Evolutionary conservation across 2,888 invertebrate species (phyloP), one percentile per base, ranked within the genome.

Genomic region (Meloe dianella): DNA sequence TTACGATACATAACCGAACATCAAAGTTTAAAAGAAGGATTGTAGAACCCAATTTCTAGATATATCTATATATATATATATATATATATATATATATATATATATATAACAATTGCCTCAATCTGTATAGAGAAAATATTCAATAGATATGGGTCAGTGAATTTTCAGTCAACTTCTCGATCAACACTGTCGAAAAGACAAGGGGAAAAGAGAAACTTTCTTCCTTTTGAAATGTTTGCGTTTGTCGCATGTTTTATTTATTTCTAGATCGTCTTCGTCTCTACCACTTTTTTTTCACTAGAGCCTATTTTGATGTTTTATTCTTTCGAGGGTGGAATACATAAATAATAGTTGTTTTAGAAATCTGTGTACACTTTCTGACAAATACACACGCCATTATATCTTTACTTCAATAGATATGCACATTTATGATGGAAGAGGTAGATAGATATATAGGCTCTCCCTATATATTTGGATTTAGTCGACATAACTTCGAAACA

Each of bases 181-280:
- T 54, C 54, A 54, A 24, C 54, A 24, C 9, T 20, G 47, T 20
- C 47, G 47, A 47, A 3, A 47, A 47, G 9, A 10, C 20, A 47
- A 9, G 47, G 6, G n/a, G 0, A 24, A 20, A 20, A 20, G 10
- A 4, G 64, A 73, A 76, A 76, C 74, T 74, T 77, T 75, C n/a
- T 77, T 68, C 77, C 54, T 24, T 74, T 73, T 73, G 76, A 78
- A 78, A 75, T 76, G 78, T 79, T 77, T 78, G 77, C 75, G 71
- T 77, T 78, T 77, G 77, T 78, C 77, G 75, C 78, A 79, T 79
- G 79, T 79, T 79, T 79, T 80, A 80, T 80, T 78, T 80, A 80
- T 80, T 77, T 74, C 72, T 71, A 67, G 70, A 72, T 72, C n/a
- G n/a, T n/a, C 69, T 69, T 72, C 74, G 24, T 54, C 24, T 24